phyloP scores from a whole-genome alignment of 2,797 vertebrate genomes.

The Acomys russatus region DNA sequence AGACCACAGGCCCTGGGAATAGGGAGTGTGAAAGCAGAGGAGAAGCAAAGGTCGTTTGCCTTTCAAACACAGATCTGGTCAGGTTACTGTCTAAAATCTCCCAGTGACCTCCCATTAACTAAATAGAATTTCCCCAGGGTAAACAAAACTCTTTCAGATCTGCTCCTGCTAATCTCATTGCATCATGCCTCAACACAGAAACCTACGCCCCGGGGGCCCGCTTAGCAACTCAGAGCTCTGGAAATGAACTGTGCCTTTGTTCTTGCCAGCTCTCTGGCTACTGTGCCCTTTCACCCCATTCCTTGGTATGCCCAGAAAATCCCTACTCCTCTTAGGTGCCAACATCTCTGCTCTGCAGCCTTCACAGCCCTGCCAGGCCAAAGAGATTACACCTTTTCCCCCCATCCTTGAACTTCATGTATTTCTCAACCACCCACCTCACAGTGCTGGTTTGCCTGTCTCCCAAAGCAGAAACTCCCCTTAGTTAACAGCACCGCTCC shows the following conservation, averaged over 20 bases:
- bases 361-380: not conserved
- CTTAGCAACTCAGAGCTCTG: not conserved
- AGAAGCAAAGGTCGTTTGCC: not conserved
- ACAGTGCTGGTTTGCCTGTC: not conserved
- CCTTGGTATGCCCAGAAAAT: constrained; percentile 37
- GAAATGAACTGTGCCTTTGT: constrained; percentile 40
- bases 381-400: not conserved
- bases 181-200: not conserved
- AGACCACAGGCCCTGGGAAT: not conserved
- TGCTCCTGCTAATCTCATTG: not conserved
- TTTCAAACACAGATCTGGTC: constrained; percentile 40
- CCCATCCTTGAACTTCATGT: not conserved
- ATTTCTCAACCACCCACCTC: not conserved
- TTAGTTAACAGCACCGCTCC: not conserved
- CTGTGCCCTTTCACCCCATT: not conserved
- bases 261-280: not conserved
- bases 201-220: not conserved
- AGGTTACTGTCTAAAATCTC: not conserved
- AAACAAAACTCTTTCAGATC: not conserved
- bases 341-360: not conserved
- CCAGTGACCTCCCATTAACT: constrained; percentile 35
- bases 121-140: not conserved
- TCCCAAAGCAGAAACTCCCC: not conserved
- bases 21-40: constrained; percentile 1
- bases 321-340: not conserved